Conservation (phyloP, 2,888 invertebrate species). For the Leuctra nigra region DNA sequence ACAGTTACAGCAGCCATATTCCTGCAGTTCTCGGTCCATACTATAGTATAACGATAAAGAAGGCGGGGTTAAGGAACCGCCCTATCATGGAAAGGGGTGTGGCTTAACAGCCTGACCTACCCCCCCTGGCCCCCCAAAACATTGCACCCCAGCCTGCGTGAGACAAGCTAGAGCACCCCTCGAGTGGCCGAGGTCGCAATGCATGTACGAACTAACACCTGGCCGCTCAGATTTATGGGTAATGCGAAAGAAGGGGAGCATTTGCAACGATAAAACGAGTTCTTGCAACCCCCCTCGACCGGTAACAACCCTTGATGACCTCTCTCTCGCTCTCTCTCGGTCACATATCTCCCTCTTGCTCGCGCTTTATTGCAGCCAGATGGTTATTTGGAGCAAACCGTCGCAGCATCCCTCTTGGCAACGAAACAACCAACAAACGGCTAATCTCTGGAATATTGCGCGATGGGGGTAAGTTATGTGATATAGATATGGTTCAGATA, state of each 20-base stretch:
- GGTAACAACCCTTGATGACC: slow-evolving; percentile 14
- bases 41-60: too few relatives aligned
- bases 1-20: slow-evolving; percentile 26
- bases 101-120: slow-evolving; percentile 15
- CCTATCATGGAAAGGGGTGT: slow-evolving; percentile 20
- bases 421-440: neutral
- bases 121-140: slow-evolving; percentile 1
- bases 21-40: neutral
- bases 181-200: slow-evolving; percentile 3
- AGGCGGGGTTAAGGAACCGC: slow-evolving; percentile 26
- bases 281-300: neutral
- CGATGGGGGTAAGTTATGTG: neutral
- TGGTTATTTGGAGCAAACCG: slow-evolving; percentile 9
- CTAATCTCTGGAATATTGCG: slow-evolving; percentile 9
- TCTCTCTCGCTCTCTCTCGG: neutral
- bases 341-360: neutral
- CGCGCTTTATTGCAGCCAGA: neutral
- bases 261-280: slow-evolving; percentile 6
- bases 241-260: slow-evolving; percentile 17
- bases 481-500: neutral
- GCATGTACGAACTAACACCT: slow-evolving; percentile 5
- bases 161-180: slow-evolving; percentile 13
- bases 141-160: slow-evolving; percentile 5
- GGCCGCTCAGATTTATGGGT: slow-evolving; percentile 21
- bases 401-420: neutral